Evolutionary conservation across 2,888 invertebrate genomes (phyloP).

Genomic region (Agrochola circellaris): DNA sequence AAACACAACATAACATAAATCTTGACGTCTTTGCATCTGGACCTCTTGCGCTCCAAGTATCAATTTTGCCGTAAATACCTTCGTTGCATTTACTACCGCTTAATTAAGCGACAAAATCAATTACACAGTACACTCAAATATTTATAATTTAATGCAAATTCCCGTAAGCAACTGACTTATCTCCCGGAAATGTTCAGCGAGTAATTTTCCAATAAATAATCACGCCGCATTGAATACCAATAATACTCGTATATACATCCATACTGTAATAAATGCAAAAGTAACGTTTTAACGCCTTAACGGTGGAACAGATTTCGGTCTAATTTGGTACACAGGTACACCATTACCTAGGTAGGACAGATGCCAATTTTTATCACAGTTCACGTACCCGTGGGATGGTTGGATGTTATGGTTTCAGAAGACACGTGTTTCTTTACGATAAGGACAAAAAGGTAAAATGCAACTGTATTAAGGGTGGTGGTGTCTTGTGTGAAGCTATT

Average conservation of each 20-base stretch:
- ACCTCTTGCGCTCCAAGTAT: not conserved
- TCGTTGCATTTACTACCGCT: not conserved
- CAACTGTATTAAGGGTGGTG: too few species aligned
- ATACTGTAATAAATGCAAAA: too few species aligned
- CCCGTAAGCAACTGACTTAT: constrained; percentile 5
- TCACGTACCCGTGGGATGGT: too few species aligned
- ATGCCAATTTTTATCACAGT: too few species aligned
- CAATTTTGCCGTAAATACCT: not conserved
- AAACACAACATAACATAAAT: not conserved
- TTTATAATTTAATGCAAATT: constrained; percentile 17
- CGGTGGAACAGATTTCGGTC: too few species aligned
- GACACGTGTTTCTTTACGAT: constrained; percentile 17
- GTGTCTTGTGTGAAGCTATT: too few species aligned
- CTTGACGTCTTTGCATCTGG: not conserved
- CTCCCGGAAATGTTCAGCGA: constrained; percentile 21
- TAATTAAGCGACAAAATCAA: constrained; percentile 11
- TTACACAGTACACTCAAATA: constrained; percentile 13
- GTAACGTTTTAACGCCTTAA: too few species aligned
- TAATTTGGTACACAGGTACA: too few species aligned
- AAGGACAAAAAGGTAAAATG: too few species aligned
- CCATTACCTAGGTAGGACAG: too few species aligned
- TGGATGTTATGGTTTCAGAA: constrained; percentile 1
- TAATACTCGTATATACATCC: constrained; percentile 1
- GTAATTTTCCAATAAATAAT: constrained; percentile 47
- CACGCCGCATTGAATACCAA: constrained; percentile 18